phyloP scores from a whole-genome alignment of 2,888 invertebrate genomes.

The Eurytoma adleriae region DNA sequence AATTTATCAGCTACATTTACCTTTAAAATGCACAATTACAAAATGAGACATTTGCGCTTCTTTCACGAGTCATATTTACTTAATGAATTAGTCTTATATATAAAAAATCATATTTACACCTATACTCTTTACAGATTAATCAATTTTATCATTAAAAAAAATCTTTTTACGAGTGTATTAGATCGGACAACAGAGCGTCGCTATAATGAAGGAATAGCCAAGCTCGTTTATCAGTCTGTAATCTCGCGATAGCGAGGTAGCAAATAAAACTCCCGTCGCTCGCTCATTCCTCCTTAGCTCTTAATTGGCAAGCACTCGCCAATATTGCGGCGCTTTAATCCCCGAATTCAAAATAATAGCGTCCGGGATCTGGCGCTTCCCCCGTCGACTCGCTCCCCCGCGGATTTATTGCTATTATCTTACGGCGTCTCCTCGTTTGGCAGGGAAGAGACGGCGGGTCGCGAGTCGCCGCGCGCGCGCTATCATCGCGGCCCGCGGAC shows the following conservation, averaged over 20 bases:
- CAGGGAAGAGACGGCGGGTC: slow-evolving; percentile 21
- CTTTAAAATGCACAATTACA: no score
- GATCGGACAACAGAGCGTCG: no score
- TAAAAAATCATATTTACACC: no score
- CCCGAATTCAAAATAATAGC: slow-evolving; percentile 9
- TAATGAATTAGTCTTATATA: no score
- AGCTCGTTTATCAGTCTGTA: no score
- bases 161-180: no score
- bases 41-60: no score
- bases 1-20: no score
- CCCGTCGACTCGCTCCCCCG: background rate
- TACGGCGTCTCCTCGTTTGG: slow-evolving; percentile 22
- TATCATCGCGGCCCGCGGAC: background rate
- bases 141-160: no score
- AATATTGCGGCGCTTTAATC: slow-evolving; percentile 8
- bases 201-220: no score
- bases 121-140: no score
- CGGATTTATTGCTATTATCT: slow-evolving; percentile 44
- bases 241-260: background rate
- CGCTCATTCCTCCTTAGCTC: background rate
- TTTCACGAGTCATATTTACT: no score
- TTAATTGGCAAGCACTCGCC: background rate
- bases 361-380: slow-evolving; percentile 12
- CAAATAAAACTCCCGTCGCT: background rate
- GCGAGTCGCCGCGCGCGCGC: background rate